Base-by-base conservation (phyloP, 1,140 invertebrate species). In the Drosophila leontia region DNA sequence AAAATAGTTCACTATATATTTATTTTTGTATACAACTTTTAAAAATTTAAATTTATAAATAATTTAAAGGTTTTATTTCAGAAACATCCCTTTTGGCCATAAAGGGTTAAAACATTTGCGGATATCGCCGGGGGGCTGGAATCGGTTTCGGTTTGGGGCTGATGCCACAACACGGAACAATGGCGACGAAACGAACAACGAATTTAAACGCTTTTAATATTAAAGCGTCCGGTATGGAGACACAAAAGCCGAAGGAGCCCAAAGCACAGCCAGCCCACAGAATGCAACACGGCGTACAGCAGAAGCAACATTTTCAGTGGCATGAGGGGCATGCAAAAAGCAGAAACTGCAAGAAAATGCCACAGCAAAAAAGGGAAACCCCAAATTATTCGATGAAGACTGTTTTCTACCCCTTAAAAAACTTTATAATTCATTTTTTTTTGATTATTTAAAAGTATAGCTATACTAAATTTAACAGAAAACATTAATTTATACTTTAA, bases 201-300 rank as follows among this genome's bases (percentile, higher is more conserved):
- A 72, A 85, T 75, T 81, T 88, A 88, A 88, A 82, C 85, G 78
- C 85, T 88, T 88, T 88, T 82, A 88, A 88, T 88, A 90, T 88
- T 88, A 90, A 88, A 88, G 84, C 85, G 53, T 57, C 67, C 76
- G 77, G 67, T 29, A 79, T 75, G 57, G 74, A 78, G 69, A 80
- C 69, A 80, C 57, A 75, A 75, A 80, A 44, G 55, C 29, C 42
- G 35, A 59, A 47, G 44, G 44, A 57, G 69, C 42, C 42, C 44
- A 44, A 48, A 13, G 62, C 51, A 67, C 57, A 35, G 26, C 29
- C 59, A 64, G 44, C 67, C 56, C 74, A 68, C 80, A 80, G 70
- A 88, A 74, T 88, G 83, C 83, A 87, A 88, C 83, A 87, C 60
- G 68, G 68, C 83, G 74, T 62, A 59, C 55, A 84, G 62, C 69